phyloP scores from a whole-genome alignment of 2,888 invertebrate genomes.

The Argyresthia goedartella region DNA sequence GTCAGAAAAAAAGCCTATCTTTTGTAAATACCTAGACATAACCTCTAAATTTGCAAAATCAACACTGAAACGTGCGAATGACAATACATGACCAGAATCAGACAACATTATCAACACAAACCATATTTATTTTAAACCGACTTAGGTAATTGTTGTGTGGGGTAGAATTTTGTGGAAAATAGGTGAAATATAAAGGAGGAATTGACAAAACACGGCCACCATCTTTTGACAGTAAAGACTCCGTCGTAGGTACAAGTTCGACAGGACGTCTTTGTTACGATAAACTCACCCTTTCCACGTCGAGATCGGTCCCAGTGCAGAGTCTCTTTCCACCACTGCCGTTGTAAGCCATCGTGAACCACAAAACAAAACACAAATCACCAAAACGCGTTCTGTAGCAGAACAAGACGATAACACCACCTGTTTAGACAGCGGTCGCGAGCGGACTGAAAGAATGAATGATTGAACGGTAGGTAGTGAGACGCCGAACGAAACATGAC shows the following conservation, averaged over 20 bases:
- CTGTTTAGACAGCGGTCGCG: constrained; percentile 31
- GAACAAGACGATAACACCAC: constrained; percentile 34
- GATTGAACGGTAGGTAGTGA: neutral
- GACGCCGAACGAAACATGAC: too few relatives aligned
- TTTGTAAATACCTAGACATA: constrained; percentile 24
- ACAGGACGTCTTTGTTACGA: constrained; percentile 22
- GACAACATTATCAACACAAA: neutral
- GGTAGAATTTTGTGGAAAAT: constrained; percentile 13
- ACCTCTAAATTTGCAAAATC: constrained; percentile 57
- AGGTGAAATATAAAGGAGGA: constrained; percentile 45
- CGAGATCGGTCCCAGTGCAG: constrained; percentile 62
- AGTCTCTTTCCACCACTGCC: constrained; percentile 74
- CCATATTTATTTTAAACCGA: neutral
- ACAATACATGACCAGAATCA: constrained; percentile 22
- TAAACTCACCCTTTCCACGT: constrained; percentile 63
- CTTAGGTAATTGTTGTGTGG: neutral
- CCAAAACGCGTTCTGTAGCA: constrained; percentile 51
- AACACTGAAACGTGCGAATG: constrained; percentile 54
- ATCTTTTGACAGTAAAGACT: constrained; percentile 32
- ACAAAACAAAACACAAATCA: constrained; percentile 72
- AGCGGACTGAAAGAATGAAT: constrained; percentile 49
- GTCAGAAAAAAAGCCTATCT: too few relatives aligned
- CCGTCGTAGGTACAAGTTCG: constrained; percentile 32
- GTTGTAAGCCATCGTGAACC: constrained; percentile 79
- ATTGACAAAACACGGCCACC: constrained; percentile 64